Percentiles rank a stretch among this genome's conserved stretches.
Evolutionary conservation across 2,113 vertebrate genomes (phyloP).

Genomic region (Neoarius graeffei): DNA sequence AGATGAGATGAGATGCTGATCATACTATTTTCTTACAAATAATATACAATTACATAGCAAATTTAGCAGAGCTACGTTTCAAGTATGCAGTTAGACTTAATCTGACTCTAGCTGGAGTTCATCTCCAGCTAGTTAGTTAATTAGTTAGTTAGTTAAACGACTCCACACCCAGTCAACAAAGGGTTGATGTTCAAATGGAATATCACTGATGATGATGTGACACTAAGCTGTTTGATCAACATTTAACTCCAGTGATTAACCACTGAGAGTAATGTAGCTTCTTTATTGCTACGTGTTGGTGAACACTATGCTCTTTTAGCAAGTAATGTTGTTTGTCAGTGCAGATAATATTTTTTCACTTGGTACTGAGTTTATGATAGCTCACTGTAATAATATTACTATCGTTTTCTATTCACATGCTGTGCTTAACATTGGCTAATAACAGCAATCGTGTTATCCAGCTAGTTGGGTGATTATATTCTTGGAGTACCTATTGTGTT

Average conservation of each 20-base stretch:
- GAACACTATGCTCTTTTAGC: too few relatives aligned
- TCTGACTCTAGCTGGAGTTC: not conserved
- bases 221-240: not conserved
- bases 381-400: not conserved
- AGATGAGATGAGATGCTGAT: too few relatives aligned
- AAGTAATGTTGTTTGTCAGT: not conserved
- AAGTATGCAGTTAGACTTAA: not conserved
- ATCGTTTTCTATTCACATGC: not conserved
- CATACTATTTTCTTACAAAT: not conserved
- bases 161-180: not conserved
- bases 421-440: not conserved
- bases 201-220: not conserved
- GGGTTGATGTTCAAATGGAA: not conserved
- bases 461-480: too few relatives aligned
- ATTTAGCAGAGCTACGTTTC: not conserved
- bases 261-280: not conserved
- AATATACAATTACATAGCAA: not conserved
- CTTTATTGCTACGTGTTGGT: too few relatives aligned
- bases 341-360: too few relatives aligned
- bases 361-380: not conserved
- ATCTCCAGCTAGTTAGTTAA: too few relatives aligned
- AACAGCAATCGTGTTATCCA: not conserved
- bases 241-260: not conserved
- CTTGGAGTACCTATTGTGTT: too few relatives aligned
- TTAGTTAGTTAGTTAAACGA: too few relatives aligned